Percentiles rank a stretch among this genome's conserved stretches.
These are phyloP conservation scores for Syngnathoides biaculeatus DNA, from an alignment of 2,113 vertebrate genomes.

Conservation along the genomic window DNA sequence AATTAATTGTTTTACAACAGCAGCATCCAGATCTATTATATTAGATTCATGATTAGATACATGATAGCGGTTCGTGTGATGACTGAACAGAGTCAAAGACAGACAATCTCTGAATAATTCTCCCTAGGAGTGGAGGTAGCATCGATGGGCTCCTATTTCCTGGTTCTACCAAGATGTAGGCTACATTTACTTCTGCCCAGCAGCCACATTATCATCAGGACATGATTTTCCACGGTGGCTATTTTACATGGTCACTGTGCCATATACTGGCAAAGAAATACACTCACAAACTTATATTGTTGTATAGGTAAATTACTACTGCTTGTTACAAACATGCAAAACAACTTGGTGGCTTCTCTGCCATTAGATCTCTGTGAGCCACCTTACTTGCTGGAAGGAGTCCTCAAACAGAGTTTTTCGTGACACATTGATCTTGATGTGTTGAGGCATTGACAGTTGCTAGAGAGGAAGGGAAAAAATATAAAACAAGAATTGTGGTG, in stretches of 20 bases:
- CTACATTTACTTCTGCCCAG: not conserved
- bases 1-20: not conserved
- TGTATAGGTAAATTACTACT: not conserved
- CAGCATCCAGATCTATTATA: not conserved
- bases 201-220: not conserved
- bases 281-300: not conserved
- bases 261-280: not conserved
- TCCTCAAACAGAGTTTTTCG: slow-evolving; percentile 97
- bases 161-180: not conserved
- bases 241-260: not conserved
- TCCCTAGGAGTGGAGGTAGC: not conserved
- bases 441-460: slow-evolving; percentile 95
- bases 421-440: slow-evolving; percentile 93
- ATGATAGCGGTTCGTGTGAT: not conserved
- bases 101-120: not conserved
- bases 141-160: not conserved
- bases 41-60: not conserved
- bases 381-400: slow-evolving; percentile 92
- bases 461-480: slow-evolving; percentile 60
- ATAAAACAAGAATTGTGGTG: not conserved
- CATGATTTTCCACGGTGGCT: not conserved
- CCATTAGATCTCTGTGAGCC: not conserved
- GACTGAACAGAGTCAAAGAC: not conserved
- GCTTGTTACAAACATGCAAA: not conserved
- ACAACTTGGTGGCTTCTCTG: not conserved